Percentiles rank a stretch among this genome's conserved stretches.
phyloP scores from a whole-genome alignment of 2,888 invertebrate genomes.

The Gandaritis pyraliata region DNA sequence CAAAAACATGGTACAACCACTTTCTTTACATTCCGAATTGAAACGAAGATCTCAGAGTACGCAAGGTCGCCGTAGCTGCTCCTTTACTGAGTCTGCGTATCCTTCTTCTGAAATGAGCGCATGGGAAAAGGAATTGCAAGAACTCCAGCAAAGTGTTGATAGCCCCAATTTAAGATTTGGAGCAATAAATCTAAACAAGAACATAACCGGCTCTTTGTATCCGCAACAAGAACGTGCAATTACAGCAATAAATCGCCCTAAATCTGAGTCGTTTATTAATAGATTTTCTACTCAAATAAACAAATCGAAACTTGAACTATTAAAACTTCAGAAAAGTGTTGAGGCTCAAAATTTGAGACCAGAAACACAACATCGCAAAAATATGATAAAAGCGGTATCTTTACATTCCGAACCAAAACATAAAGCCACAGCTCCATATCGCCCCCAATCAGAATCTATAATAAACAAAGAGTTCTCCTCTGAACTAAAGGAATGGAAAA shows the following conservation, averaged over 20 bases:
- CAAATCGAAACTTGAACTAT: slow-evolving; percentile 16
- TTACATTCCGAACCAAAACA: slow-evolving; percentile 9
- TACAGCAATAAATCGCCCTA: slow-evolving; percentile 15
- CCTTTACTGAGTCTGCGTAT: slow-evolving; percentile 10
- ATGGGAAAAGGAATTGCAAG: slow-evolving; percentile 8
- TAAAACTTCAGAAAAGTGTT: slow-evolving; percentile 18
- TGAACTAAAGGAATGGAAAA: slow-evolving; percentile 23
- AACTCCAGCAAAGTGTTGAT: slow-evolving; percentile 5
- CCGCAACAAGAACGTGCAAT: background rate
- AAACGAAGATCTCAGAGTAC: slow-evolving; percentile 6
- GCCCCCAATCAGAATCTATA: slow-evolving; percentile 13
- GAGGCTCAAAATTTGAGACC: slow-evolving; percentile 5
- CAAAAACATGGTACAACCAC: slow-evolving; percentile 15
- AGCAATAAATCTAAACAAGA: slow-evolving; percentile 2
- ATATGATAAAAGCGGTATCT: background rate
- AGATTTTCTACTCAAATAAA: slow-evolving; percentile 18
- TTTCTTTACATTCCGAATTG: slow-evolving; percentile 21
- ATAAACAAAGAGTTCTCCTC: slow-evolving; percentile 10
- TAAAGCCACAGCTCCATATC: background rate
- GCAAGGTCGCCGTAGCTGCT: slow-evolving; percentile 22
- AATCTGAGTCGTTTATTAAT: slow-evolving; percentile 22
- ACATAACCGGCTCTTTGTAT: slow-evolving; percentile 1
- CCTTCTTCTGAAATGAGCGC: slow-evolving; percentile 3
- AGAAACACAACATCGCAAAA: slow-evolving; percentile 4
- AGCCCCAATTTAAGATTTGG: slow-evolving; percentile 4